Evolutionary conservation across 1,140 invertebrate species (phyloP).

Genomic region (Ephestia elutella): DNA sequence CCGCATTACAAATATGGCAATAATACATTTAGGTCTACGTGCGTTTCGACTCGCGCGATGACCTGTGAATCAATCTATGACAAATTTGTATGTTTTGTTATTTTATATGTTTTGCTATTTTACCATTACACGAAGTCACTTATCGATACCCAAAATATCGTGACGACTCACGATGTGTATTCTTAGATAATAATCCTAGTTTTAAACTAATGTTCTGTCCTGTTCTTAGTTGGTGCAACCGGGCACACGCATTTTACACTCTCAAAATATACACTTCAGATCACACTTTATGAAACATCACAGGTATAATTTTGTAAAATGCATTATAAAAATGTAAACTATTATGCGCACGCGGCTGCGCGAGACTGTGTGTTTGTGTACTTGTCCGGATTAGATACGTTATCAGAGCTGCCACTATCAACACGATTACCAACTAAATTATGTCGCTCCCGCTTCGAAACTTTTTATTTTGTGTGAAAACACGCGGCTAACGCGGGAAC

Average conservation of each 20-base stretch:
- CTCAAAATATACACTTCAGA: background rate
- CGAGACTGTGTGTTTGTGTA: background rate
- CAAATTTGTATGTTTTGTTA: no score
- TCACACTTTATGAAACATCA: background rate
- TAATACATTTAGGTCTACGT: no score
- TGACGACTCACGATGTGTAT: no score
- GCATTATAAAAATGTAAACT: background rate
- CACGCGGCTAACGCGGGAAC: background rate
- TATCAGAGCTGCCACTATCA: background rate
- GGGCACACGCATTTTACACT: background rate
- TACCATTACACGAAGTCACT: no score
- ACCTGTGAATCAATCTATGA: no score
- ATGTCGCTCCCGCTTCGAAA: background rate
- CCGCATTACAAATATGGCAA: no score
- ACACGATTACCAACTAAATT: background rate
- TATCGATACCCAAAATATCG: no score
- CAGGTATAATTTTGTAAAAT: background rate
- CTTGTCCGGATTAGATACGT: background rate
- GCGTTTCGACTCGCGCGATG: no score
- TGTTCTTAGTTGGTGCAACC: no score
- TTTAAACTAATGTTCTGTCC: no score
- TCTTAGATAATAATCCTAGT: no score
- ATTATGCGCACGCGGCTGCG: background rate
- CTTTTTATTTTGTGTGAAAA: background rate
- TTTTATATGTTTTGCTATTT: no score